These are phyloP conservation scores for Frankliniella intonsa DNA, from an alignment of 2,888 invertebrate species.

Conservation along the genomic window DNA sequence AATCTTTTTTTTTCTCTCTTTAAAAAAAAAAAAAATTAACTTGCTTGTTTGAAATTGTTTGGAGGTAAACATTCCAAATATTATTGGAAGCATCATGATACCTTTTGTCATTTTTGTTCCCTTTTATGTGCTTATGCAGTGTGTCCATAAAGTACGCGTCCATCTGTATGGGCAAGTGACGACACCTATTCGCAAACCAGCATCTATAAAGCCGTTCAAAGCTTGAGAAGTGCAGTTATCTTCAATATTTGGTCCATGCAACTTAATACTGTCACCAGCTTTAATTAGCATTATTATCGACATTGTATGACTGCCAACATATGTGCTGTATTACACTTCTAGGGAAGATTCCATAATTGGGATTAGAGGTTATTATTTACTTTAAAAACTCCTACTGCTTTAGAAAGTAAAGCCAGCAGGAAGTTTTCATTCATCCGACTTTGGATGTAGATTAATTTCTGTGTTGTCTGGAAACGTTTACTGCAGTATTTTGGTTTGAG, in stretches of 20 bases:
- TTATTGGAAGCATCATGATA: neutral
- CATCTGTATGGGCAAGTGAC: slow-evolving; percentile 13
- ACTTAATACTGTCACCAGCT: neutral
- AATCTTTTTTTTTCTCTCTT: neutral
- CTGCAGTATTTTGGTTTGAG: too few species aligned
- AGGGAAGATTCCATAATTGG: too few species aligned
- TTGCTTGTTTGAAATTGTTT: neutral
- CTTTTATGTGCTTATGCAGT: neutral
- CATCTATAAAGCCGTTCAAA: neutral
- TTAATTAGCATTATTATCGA: neutral
- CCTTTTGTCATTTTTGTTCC: too few species aligned
- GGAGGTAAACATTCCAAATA: neutral
- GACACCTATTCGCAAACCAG: neutral
- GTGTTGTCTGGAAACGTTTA: too few species aligned
- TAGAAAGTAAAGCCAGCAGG: too few species aligned
- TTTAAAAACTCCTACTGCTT: too few species aligned
- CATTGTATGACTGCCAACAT: too few species aligned
- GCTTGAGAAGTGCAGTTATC: neutral
- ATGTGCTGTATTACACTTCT: too few species aligned
- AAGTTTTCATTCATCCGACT: too few species aligned
- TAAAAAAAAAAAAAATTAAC: too few species aligned
- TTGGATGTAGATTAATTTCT: too few species aligned
- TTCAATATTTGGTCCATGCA: neutral
- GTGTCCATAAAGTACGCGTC: slow-evolving; percentile 2
- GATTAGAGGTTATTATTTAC: too few species aligned